phyloP scores from a whole-genome alignment of 1,140 invertebrate species.

The Drosophila sulfurigaster region DNA sequence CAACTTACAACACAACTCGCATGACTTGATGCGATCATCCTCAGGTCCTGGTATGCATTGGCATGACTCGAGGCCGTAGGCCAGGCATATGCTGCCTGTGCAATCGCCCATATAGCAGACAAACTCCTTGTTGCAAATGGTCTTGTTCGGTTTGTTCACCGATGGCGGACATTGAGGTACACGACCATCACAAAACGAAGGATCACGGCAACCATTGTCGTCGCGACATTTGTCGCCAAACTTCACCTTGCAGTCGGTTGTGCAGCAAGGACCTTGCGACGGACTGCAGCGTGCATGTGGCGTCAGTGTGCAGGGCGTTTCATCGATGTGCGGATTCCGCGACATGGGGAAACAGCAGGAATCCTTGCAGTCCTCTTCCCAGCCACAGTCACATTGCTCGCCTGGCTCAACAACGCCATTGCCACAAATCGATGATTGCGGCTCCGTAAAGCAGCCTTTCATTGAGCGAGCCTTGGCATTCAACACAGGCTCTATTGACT shows the following conservation, averaged over 20 bases:
- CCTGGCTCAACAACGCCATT: conserved; percentile 98
- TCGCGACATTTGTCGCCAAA: conserved; percentile 95
- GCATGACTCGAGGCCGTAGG: conserved; percentile 97
- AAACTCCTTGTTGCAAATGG: conserved; percentile 96
- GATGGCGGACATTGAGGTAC: conserved; percentile 95
- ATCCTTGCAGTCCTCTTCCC: conserved; percentile 97
- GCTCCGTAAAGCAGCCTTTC: conserved; percentile 97
- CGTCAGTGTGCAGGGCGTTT: conserved; percentile 93
- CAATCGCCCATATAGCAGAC: conserved; percentile 98
- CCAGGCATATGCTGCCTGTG: conserved; percentile 96
- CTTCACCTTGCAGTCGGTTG: conserved; percentile 93
- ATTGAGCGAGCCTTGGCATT: conserved; percentile 95
- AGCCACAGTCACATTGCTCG: conserved; percentile 99
- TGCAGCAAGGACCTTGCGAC: conserved; percentile 97
- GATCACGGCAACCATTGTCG: conserved; percentile 96
- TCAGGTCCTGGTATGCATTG: conserved; percentile 92
- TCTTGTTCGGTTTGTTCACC: conserved; percentile 96
- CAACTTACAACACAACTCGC: conserved; percentile 95
- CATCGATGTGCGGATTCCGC: conserved; percentile 89
- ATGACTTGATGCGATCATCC: conserved; percentile 93
- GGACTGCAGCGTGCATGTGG: conserved; percentile 86
- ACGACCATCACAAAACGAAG: conserved; percentile 94
- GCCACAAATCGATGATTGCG: conserved; percentile 96
- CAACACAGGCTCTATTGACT: conserved; percentile 97
- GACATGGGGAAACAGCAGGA: conserved; percentile 97